Evolutionary conservation across 2,797 vertebrate genomes (phyloP).

Genomic region (Ctenopoma multispine): DNA sequence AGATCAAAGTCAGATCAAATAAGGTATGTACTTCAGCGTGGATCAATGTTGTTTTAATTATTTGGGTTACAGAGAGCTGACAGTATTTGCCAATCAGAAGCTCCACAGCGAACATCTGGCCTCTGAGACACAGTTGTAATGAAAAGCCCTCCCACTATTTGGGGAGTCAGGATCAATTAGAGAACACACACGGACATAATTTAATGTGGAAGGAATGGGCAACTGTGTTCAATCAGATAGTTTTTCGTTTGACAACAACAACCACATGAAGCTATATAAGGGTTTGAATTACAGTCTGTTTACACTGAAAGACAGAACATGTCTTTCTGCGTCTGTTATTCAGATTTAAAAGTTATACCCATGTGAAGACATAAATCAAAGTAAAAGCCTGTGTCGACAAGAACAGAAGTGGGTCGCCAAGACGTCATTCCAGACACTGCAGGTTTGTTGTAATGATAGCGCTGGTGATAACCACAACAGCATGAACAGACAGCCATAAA

Average conservation of each 20-base stretch:
- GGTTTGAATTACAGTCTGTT: conserved; percentile 44
- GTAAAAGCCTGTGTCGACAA: conserved; percentile 25
- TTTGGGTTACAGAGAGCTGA: conserved; percentile 8
- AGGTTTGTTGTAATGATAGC: conserved; percentile 32
- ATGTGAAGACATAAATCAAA: conserved; percentile 38
- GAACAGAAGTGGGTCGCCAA: conserved; percentile 33
- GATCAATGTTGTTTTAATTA: not conserved
- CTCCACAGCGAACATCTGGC: conserved; percentile 51
- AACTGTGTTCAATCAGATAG: conserved; percentile 43
- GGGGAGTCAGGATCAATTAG: conserved; percentile 56
- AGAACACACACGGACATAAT: conserved; percentile 46
- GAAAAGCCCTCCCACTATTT: conserved; percentile 30
- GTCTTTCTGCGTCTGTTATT: conserved; percentile 45
- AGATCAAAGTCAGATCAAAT: conserved; percentile 22
- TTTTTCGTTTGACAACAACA: conserved; percentile 45
- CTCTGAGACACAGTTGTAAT: conserved; percentile 17
- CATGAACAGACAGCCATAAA: not conserved
- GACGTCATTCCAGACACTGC: conserved; percentile 31
- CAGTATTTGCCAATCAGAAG: conserved; percentile 11
- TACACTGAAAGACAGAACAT: conserved; percentile 41
- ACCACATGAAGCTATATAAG: conserved; percentile 57
- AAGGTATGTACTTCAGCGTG: not conserved
- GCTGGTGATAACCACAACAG: conserved; percentile 6
- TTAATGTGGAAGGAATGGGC: conserved; percentile 27
- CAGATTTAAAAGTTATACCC: conserved; percentile 23